Conservation (phyloP, 2,888 invertebrate genomes). For the Ditula angustiorana region DNA sequence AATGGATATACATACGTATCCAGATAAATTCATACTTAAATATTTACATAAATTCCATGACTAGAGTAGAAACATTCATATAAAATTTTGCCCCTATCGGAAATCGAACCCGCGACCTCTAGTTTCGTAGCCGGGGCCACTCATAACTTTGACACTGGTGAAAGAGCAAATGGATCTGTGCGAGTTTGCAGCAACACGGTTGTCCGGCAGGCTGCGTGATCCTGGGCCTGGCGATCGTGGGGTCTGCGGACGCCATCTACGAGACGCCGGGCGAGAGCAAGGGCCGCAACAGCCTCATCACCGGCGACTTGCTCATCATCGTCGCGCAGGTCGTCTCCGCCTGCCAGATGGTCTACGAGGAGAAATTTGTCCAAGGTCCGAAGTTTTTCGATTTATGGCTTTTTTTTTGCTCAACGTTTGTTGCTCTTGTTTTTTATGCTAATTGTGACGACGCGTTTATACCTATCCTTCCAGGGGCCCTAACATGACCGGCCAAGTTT, state of each 20-base stretch:
- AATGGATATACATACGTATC: too few relatives aligned
- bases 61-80: too few relatives aligned
- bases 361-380: slow-evolving; percentile 91
- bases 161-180: neutral
- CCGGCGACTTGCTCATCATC: slow-evolving; percentile 91
- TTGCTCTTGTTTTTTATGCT: neutral
- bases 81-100: too few relatives aligned
- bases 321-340: slow-evolving; percentile 93
- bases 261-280: slow-evolving; percentile 71
- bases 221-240: slow-evolving; percentile 89
- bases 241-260: slow-evolving; percentile 89
- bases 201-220: slow-evolving; percentile 85
- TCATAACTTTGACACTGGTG: neutral
- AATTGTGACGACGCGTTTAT: too few relatives aligned
- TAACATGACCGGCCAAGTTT: too few relatives aligned
- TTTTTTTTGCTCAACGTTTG: too few relatives aligned
- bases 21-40: too few relatives aligned
- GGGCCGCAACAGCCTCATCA: slow-evolving; percentile 90
- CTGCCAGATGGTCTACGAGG: slow-evolving; percentile 97
- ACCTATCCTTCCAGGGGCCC: too few relatives aligned
- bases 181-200: too few relatives aligned
- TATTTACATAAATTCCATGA: too few relatives aligned
- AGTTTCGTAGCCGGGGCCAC: too few relatives aligned
- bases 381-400: neutral
- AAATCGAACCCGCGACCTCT: too few relatives aligned